A percentile compares a stretch with the other conserved stretches of the same genome.
Evolutionary conservation across 2,113 vertebrate species (phyloP).

Genomic region (Cyanoramphus novaezelandiae): DNA sequence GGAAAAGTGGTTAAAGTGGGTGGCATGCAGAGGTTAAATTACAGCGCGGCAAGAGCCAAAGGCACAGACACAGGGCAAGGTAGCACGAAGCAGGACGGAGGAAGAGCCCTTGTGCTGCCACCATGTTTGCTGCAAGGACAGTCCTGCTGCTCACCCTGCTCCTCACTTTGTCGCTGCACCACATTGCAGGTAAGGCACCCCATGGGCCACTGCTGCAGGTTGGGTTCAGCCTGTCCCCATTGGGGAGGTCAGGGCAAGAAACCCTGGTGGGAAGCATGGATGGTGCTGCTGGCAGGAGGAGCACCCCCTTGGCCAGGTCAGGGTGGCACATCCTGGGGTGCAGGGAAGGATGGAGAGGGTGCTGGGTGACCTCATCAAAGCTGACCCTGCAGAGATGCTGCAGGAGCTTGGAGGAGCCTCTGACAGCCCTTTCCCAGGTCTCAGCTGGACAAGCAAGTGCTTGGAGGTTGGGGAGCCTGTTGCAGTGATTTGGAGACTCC

Average conservation of each 20-base stretch:
- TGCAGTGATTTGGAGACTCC: neutral
- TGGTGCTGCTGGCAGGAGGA: neutral
- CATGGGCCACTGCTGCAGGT: neutral
- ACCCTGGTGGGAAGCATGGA: fast-evolving
- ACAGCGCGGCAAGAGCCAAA: fast-evolving
- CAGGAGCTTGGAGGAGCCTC: neutral
- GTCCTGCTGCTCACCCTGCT: neutral
- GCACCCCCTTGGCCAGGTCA: fast-evolving
- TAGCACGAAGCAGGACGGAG: fast-evolving
- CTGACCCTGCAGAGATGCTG: neutral
- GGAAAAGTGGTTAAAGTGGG: neutral
- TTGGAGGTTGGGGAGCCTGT: neutral
- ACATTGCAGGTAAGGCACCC: neutral
- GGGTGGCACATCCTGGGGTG: fast-evolving
- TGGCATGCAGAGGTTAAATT: neutral
- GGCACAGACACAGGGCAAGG: fast-evolving
- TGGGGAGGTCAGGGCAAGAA: neutral
- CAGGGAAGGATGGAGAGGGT: neutral
- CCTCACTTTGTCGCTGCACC: neutral
- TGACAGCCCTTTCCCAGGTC: neutral
- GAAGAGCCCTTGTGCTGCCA: neutral
- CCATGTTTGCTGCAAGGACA: neutral
- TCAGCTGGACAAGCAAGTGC: neutral
- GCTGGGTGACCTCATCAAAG: neutral
- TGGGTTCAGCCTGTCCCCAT: neutral